Base-by-base conservation (phyloP, 1,140 invertebrate species). In the Drosophila funebris region DNA sequence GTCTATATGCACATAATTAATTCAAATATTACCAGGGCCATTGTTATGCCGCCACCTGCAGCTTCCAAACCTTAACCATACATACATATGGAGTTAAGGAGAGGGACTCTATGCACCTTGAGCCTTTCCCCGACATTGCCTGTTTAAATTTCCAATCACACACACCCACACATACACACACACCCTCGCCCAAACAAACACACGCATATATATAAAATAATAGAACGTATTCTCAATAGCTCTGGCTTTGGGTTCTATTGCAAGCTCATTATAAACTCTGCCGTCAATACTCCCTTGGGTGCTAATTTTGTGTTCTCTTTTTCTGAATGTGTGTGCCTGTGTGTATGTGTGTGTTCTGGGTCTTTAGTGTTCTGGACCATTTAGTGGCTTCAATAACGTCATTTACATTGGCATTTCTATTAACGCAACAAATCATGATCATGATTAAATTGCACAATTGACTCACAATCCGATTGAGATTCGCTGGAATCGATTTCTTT, bases 201-300 rank as follows among this genome's bases (percentile, higher is more conserved):
- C 8, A 16, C 8, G 16, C 37, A 41, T 18, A 41, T 18, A 16
- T 8, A 41, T 36, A 36, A n/a, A 57, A 52, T 27, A 14, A 48
- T 48, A 39, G 56, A 24, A 37, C 53, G 48, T 31, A 78, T 50
- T 64, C 41, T 41, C 50, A 58, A 54, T 53, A 67, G 56, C 56
- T 56, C 54, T 41, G 37, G 16, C 24, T 29, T 37, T 70, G 52
- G 20, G 52, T 56, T 63, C 29, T 31, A 52, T 43, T 48, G 69
- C 73, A 74, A 87, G 78, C 81, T 81, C 82, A 85, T 85, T 85
- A 85, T 87, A 85, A 81, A 85, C 81, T 87, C 81, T 87, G 78
- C 73, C 82, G 68, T 71, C 57, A 63, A 64, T 67, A 60, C 57
- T 85, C 81, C 81, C 82, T 66, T 74, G 81, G 74, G 81, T 87